A percentile compares a stretch with the other conserved stretches of the same genome.
These are phyloP conservation scores for Cercopithecus petaurista DNA, from an alignment of 2,797 vertebrate genomes.

Conservation along the genomic window DNA sequence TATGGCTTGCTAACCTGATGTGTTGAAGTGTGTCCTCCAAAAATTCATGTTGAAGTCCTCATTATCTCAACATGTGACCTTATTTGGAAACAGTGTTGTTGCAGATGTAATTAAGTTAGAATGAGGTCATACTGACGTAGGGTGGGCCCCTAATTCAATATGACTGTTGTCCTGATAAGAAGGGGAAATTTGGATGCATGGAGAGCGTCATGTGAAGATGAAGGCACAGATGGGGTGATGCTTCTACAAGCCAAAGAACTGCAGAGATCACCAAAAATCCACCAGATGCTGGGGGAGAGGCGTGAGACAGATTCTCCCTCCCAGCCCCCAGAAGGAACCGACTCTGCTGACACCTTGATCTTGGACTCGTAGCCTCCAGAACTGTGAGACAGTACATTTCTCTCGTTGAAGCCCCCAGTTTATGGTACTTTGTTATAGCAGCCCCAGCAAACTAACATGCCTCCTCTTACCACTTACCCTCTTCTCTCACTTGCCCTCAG, in stretches of 20 bases:
- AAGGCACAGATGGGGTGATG: neutral
- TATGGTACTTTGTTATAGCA: neutral
- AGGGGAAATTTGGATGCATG: neutral
- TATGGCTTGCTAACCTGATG: neutral
- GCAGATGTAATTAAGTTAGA: slow-evolving; percentile 3
- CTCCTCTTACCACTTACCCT: neutral
- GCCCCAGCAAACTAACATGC: neutral
- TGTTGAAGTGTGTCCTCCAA: slow-evolving; percentile 4
- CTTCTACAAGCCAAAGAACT: neutral
- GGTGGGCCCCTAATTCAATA: neutral
- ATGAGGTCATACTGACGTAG: neutral
- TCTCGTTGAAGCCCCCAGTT: neutral
- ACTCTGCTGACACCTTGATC: neutral
- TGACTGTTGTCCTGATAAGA: neutral
- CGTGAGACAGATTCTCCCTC: neutral
- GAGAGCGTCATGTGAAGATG: neutral
- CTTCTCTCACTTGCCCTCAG: neutral
- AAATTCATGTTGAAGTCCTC: slow-evolving; percentile 27
- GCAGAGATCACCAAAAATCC: neutral
- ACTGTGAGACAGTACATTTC: neutral
- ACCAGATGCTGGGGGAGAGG: neutral
- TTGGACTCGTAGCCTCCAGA: neutral
- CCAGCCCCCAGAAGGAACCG: neutral
- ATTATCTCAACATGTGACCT: slow-evolving; percentile 8
- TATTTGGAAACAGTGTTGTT: slow-evolving; percentile 9